Percentiles rank a stretch among this genome's conserved stretches.
Conservation (phyloP, 2,888 invertebrate species). For the Minunthozetes semirufus region DNA sequence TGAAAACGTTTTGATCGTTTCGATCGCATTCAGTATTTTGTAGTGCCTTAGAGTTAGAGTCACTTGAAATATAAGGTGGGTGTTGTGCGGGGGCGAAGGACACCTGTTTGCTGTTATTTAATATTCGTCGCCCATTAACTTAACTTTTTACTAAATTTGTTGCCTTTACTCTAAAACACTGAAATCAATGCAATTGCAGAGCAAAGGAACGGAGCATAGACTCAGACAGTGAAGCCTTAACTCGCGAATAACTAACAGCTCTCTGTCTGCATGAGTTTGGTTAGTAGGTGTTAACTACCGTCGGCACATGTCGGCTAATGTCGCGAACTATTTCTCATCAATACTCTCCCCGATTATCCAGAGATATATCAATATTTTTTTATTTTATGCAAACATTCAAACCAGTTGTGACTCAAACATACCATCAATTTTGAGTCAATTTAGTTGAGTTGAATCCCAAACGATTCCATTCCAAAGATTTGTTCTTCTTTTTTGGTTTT, state of each 20-base stretch:
- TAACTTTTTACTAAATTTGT: background rate
- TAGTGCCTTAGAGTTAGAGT: background rate
- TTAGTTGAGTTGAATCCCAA: no score
- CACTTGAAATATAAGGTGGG: conserved; percentile 13
- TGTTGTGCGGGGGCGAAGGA: conserved; percentile 18
- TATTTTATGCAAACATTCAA: background rate
- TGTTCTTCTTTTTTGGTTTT: no score
- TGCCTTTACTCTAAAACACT: background rate
- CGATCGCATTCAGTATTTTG: conserved; percentile 4
- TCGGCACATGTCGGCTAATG: conserved; percentile 14
- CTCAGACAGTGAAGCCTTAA: background rate
- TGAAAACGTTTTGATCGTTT: background rate
- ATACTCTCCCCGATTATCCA: background rate
- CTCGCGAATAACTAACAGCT: background rate
- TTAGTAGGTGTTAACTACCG: conserved; percentile 27
- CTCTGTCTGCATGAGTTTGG: conserved; percentile 22
- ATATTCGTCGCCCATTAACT: conserved; percentile 17
- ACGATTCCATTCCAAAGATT: no score
- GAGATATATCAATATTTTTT: background rate
- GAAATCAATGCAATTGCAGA: background rate
- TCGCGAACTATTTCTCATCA: background rate
- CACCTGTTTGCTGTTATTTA: conserved; percentile 27
- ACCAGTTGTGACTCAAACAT: background rate
- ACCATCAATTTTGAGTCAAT: no score
- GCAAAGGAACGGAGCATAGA: background rate